Conservation (phyloP, 2,888 invertebrate species). For the Poecilus cupreus region DNA sequence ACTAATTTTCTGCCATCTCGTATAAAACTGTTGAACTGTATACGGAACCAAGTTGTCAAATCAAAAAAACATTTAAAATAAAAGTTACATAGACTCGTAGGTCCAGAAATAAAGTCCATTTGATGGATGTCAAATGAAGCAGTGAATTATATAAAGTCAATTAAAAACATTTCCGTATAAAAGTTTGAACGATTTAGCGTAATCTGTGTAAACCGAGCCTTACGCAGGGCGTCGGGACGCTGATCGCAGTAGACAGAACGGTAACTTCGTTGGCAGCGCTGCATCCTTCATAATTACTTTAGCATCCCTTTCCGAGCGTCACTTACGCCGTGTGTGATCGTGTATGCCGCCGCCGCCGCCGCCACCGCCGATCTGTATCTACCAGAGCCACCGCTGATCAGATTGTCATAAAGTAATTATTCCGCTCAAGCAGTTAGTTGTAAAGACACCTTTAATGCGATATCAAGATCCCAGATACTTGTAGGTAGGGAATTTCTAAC, state of each 20-base stretch:
- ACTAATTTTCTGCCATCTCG: no score
- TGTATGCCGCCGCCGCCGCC: background rate
- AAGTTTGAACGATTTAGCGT: background rate
- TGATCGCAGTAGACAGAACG: background rate
- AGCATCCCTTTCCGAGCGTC: background rate
- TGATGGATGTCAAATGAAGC: no score
- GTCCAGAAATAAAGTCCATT: no score
- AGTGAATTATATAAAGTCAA: no score
- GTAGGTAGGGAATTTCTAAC: background rate
- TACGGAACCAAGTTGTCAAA: no score
- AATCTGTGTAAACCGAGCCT: no score
- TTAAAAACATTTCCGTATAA: no score
- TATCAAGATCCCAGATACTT: constrained; percentile 24
- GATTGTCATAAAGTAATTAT: constrained; percentile 39
- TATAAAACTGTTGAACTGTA: no score
- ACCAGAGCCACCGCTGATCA: constrained; percentile 2
- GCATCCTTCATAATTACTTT: constrained; percentile 45
- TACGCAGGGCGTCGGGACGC: background rate
- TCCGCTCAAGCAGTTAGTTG: constrained; percentile 19
- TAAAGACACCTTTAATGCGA: constrained; percentile 27
- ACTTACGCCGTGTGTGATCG: background rate
- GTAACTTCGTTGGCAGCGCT: background rate
- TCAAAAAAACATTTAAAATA: no score
- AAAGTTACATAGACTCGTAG: no score
- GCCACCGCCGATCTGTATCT: background rate